Base-by-base conservation (phyloP, 2,888 invertebrate genomes). In the Drosophila austrosaltans region DNA sequence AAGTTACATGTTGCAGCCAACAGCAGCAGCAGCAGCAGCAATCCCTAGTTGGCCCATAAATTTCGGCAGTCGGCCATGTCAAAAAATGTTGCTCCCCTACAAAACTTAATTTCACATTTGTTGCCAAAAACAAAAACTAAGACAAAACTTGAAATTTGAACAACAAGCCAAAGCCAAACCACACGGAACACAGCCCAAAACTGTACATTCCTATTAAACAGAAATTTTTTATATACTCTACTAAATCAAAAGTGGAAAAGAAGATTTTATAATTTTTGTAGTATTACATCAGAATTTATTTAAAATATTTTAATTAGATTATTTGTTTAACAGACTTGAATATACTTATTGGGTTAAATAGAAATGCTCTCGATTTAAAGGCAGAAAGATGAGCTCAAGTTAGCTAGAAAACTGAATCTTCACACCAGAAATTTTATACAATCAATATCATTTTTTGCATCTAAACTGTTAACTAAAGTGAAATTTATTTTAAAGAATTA, bases 31-130 rank as follows among this genome's bases (percentile, higher is more conserved):
- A 42, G 16, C 30, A 20, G 32, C 30, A 6, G 12, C 3, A 36
- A 8, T 30, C 39, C 62, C 12, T 70, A 63, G 62, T 39, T 60
- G 70, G 69, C 57, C 63, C 68, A 81, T 82, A 85, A 76, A 85
- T 79, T 79, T 81, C 64, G 65, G 42, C 62, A 75, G 61, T 77
- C 75, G 85, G 61, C 72, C 82, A 80, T 76, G 77, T 82, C 77
- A 81, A 63, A 74, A 71, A 69, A 72, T 76, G 72, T 75, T 75
- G 57, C 71, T 77, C 72, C 42, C 62, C 74, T 75, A 73, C 82
- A 84, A 53, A 75, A 82, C 72, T 76, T 82, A 73, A 72, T 77
- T 76, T 72, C 77, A 70, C 66, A 79, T 82, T 85, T 82, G 82
- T 77, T 81, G 81, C 75, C 81, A 77, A 77, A 79, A 77, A 72